Base-by-base conservation (phyloP, 2,113 vertebrate species). In the Circaetus cinerascens region DNA sequence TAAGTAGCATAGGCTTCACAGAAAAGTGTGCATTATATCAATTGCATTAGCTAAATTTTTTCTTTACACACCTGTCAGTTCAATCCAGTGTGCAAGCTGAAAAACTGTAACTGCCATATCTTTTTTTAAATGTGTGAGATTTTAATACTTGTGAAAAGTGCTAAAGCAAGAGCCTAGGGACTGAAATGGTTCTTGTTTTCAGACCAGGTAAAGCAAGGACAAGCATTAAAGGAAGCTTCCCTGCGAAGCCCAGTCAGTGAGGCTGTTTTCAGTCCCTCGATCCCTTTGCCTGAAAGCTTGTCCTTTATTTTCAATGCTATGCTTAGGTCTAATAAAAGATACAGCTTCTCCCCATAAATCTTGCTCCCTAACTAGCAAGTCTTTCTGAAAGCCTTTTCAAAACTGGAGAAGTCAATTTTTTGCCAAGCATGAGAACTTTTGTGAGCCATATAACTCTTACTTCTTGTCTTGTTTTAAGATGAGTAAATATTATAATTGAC, bases 1-100 rank as follows among this genome's bases (percentile, higher is more conserved):
- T 55, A 71, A 63, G 57, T 64, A 75, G 72, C 63, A 43, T 2
- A 32, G 48, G 30, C 72, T 74, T 80, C 38, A 36, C 56, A 90
- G 53, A 56, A 30, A 60, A 91, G 55, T 8, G n/a, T 66, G 78
- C 86, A 86, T 89, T 38, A 64, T 86, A 93, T 95, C 91, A 62
- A 57, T 97, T 89, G 94, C 95, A 56, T 81, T 87, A 95, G 80
- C 88, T 81, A 85, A 89, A 81, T 13, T 83, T 91, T 86, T 87
- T 74, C 94, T 89, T 97, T 88, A 82, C 93, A 89, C 88, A 94
- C 87, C 90, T 94, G 96, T 88, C 93, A 76, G 85, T 66, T 96
- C 88, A 88, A 69, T 71, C 68, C 57, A 19, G 27, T 5, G n/a
- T 50, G 85, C 92, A 77, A 90, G 67, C 48, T 76, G 90, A 94